These are phyloP conservation scores for Antheraea yamamai DNA, from an alignment of 2,888 invertebrate species.

Conservation along the genomic window DNA sequence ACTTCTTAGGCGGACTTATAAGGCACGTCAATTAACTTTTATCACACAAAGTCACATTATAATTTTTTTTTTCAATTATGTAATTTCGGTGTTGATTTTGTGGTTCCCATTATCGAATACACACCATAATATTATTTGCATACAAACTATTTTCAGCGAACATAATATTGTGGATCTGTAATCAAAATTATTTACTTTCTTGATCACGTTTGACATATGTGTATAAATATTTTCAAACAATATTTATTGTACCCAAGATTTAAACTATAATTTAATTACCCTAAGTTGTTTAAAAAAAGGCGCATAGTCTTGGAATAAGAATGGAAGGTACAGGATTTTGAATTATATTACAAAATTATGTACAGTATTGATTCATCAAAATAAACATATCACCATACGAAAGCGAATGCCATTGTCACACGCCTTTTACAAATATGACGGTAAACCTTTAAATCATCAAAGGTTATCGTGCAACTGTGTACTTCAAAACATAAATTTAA, in stretches of 20 bases:
- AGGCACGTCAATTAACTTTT: slow-evolving; percentile 50
- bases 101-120: slow-evolving; percentile 59
- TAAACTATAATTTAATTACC: not conserved
- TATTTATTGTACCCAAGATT: not conserved
- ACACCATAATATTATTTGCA: slow-evolving; percentile 48
- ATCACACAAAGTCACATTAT: slow-evolving; percentile 70
- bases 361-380: not conserved
- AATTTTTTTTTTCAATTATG: slow-evolving; percentile 51
- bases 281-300: not conserved
- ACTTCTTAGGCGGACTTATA: slow-evolving; percentile 43
- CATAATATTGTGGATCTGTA: slow-evolving; percentile 63
- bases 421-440: not conserved
- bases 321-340: not conserved
- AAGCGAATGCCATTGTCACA: not conserved
- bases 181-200: slow-evolving; percentile 34
- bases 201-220: slow-evolving; percentile 38
- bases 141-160: slow-evolving; percentile 47
- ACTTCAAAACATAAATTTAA: not conserved
- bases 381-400: not conserved
- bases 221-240: slow-evolving; percentile 20
- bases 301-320: slow-evolving; percentile 27
- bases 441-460: not conserved
- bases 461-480: not conserved
- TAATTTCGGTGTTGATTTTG: slow-evolving; percentile 57
- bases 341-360: not conserved